Evolutionary conservation across 2,113 vertebrate genomes (phyloP), one percentile per base, ranked within the genome.

Genomic region (Heptranchias perlo): DNA sequence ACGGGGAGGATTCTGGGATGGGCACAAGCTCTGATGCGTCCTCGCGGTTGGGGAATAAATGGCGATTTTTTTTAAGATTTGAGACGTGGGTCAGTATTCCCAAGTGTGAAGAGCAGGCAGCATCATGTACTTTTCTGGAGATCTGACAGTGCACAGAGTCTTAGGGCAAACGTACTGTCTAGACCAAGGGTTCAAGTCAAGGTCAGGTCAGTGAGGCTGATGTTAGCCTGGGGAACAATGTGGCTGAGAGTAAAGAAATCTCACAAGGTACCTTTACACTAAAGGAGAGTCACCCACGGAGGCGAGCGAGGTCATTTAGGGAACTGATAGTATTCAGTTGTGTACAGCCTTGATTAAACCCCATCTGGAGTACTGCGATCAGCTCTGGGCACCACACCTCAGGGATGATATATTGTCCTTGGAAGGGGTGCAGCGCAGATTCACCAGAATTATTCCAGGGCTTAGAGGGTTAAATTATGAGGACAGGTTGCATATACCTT

Each of bases 141-240:
- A 58, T 58, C 58, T 58, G 58, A 58, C 58, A 2, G 78, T 39
- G 39, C 78, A 21, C 78, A 18, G 3, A 44, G n/a, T 82, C 78
- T 82, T 4, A 5, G 39, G 78, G 6, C 39, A 44, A 44, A 39
- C 78, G 44, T 39, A 82, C 78, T 82, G 78, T 82, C 78, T 82
- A 39, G 78, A 82, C 18, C 78, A 82, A 82, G 78, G 78, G 78
- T 82, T 82, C 78, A 82, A 82, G 78, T 82, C 78, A 82, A 82
- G 78, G 78, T 47, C 78, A 82, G 39, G 78, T 82, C 18, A 82
- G n/a, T 7, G 14, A 44, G 78, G 78, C 78, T 82, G 78, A 21
- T 23, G 18, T 82, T 44, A 47, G 78, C 78, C 39, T 82, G 78
- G 78, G 78, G 78, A 5, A 44, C 39, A 82, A 47, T 47, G 58